A percentile compares a stretch with the other conserved stretches of the same genome.
phyloP scores from a whole-genome alignment of 1,140 invertebrate genomes.

The Camponotus pennsylvanicus region DNA sequence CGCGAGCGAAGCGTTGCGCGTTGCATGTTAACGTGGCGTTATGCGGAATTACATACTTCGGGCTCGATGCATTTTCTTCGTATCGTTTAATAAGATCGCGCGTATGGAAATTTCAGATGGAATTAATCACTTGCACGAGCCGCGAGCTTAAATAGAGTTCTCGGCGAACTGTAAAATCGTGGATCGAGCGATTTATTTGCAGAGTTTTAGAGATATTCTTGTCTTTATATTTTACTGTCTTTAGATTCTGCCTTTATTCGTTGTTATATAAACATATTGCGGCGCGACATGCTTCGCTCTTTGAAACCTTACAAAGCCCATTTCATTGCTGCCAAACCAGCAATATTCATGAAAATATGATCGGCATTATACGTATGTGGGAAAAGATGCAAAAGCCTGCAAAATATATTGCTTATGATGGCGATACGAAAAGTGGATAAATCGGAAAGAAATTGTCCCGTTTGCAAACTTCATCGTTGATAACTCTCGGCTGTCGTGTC shows the following conservation, averaged over 20 bases:
- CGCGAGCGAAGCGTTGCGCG: background rate
- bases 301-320: background rate
- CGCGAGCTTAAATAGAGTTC: conserved; percentile 25
- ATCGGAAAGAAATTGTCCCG: conserved; percentile 43
- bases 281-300: background rate
- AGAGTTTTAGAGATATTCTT: background rate
- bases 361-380: background rate
- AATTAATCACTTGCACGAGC: conserved; percentile 25
- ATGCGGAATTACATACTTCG: conserved; percentile 49
- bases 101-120: conserved; percentile 9
- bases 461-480: conserved; percentile 37
- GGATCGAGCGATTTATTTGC: background rate
- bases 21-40: conserved; percentile 57
- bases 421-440: conserved; percentile 44
- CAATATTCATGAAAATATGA: conserved; percentile 12
- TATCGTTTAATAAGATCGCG: conserved; percentile 60
- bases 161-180: background rate
- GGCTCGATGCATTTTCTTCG: conserved; percentile 35
- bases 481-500: conserved; percentile 24
- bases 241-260: too few species aligned
- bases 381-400: background rate
- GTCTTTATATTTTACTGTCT: background rate
- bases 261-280: background rate
- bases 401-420: conserved; percentile 23
- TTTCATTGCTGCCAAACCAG: background rate